Evolutionary conservation across 2,113 vertebrate genomes (phyloP).

Genomic region (Cyanocitta stelleri): DNA sequence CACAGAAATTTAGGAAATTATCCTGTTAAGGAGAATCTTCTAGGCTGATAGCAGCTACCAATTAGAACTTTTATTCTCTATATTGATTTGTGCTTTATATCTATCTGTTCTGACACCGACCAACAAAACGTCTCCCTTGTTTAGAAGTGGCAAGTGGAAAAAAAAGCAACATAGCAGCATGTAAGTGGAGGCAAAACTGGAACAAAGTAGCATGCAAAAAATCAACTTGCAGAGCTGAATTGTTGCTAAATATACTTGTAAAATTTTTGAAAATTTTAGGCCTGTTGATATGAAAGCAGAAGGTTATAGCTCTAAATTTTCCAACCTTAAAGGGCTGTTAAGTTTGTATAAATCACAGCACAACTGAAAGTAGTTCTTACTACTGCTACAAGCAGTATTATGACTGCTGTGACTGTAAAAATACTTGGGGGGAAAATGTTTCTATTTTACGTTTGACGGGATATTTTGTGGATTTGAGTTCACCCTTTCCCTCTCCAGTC

Average conservation of each 20-base stretch:
- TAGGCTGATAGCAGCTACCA: background rate
- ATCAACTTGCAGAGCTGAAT: background rate
- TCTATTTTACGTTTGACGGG: background rate
- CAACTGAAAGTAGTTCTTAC: background rate
- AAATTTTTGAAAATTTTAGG: background rate
- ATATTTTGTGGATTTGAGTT: background rate
- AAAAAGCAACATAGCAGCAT: background rate
- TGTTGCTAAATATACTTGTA: background rate
- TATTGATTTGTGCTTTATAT: background rate
- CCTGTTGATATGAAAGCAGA: background rate
- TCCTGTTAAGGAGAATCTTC: background rate
- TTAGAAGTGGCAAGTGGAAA: background rate
- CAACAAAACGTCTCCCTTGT: background rate
- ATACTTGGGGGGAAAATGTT: fast-evolving
- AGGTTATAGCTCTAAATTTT: background rate
- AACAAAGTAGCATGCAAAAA: background rate
- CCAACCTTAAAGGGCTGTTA: background rate
- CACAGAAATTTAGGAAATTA: background rate
- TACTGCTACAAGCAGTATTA: background rate
- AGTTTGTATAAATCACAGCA: background rate
- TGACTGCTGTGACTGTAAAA: background rate
- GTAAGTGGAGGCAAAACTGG: background rate
- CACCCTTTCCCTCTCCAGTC: background rate
- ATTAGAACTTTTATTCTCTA: background rate
- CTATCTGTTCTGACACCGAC: background rate